phyloP scores from a whole-genome alignment of 2,888 invertebrate genomes.

The Automeris io region DNA sequence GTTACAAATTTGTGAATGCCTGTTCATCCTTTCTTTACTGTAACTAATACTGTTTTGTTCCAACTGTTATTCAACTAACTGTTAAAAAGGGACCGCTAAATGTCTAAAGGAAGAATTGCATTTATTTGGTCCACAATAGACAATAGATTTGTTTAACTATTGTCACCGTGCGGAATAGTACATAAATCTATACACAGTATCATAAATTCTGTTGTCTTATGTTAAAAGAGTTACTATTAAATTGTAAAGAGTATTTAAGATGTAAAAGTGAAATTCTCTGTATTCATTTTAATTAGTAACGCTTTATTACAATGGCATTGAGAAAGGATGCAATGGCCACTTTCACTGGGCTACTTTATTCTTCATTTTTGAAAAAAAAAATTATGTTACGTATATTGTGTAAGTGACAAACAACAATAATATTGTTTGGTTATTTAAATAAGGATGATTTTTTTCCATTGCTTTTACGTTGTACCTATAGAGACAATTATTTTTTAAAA shows the following conservation, averaged over 20 bases:
- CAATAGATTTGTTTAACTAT: conserved; percentile 36
- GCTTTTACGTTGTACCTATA: too few species aligned
- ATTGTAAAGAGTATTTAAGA: conserved; percentile 62
- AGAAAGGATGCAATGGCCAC: conserved; percentile 43
- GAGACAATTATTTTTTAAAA: not conserved
- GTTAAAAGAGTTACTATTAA: conserved; percentile 45
- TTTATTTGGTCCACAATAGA: conserved; percentile 49
- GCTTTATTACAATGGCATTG: conserved; percentile 34
- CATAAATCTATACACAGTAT: conserved; percentile 43
- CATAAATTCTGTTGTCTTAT: conserved; percentile 55
- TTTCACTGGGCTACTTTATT: conserved; percentile 49
- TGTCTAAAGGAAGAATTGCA: conserved; percentile 60
- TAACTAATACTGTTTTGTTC: conserved; percentile 54
- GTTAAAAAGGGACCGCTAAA: conserved; percentile 60
- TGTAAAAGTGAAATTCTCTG: conserved; percentile 69
- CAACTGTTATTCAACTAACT: conserved; percentile 45
- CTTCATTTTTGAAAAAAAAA: not conserved
- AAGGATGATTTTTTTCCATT: too few species aligned
- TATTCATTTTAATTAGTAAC: conserved; percentile 48
- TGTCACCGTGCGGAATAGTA: too few species aligned
- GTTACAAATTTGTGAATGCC: conserved; percentile 30
- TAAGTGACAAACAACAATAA: too few species aligned
- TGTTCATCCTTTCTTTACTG: conserved; percentile 63
- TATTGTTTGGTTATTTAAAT: not conserved
- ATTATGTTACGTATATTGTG: too few species aligned